Conservation (phyloP, 2,113 vertebrate species). For the Eudorcas thomsonii region DNA sequence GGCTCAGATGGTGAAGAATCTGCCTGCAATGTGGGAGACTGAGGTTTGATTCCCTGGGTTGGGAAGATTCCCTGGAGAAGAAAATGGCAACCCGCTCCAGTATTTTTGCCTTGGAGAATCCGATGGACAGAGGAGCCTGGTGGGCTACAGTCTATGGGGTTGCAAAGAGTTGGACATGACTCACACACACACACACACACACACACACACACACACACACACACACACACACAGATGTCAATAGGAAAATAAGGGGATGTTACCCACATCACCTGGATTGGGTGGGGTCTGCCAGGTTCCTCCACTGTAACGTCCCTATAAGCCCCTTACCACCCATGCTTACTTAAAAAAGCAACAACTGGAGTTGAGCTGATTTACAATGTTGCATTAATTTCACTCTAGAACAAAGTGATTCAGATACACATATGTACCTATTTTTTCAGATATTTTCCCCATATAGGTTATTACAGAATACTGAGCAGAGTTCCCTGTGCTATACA, state of each 20-base stretch:
- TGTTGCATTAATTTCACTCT: neutral
- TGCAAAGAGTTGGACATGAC: neutral
- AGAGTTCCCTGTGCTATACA: neutral
- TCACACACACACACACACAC: neutral
- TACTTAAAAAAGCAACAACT: neutral
- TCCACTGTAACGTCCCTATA: accelerated
- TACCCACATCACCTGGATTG: neutral
- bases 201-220: neutral
- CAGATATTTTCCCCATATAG: neutral
- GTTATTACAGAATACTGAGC: neutral
- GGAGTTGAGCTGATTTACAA: neutral
- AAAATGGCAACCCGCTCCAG: neutral
- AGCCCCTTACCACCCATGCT: neutral
- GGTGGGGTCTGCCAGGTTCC: neutral
- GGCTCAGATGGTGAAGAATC: neutral
- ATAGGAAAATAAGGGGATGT: accelerated
- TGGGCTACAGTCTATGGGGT: neutral
- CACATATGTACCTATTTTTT: accelerated
- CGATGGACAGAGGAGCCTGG: neutral
- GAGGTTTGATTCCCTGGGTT: neutral
- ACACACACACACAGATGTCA: neutral
- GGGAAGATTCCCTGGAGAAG: neutral
- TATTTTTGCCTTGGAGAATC: neutral
- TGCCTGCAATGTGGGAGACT: neutral
- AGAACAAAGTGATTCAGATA: neutral